Base-by-base conservation (phyloP, 2,797 vertebrate genomes). In the Aldrovandia affinis region DNA sequence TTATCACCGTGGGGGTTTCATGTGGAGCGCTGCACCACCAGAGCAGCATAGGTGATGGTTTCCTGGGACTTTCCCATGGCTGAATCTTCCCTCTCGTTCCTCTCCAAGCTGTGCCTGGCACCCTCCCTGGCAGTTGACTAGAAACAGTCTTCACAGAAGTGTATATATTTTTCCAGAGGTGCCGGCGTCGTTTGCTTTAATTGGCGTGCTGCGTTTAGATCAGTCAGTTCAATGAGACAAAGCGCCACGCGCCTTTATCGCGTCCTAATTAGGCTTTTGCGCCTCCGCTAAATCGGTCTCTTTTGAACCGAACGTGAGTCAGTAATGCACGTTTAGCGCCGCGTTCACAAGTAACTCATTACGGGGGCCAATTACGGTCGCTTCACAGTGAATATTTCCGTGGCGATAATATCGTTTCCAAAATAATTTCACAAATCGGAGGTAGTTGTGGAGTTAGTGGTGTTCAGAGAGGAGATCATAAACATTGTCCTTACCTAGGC, bases 211-310 rank as follows among this genome's bases (percentile, higher is more conserved):
- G 30, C 28, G 25, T 55, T 81, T 81, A 42, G 63, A 84, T 57
- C 12, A 70, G n/a, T 84, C 78, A 57, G 10, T 84, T 47, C 79
- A 70, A 70, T 81, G 83, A 44, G 75, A 70, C 77, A 47, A 81
- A 80, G 63, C 47, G 8, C 63, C 77, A 55, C 75, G 80, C 77
- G n/a, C 80, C 55, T 84, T 86, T 61, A 75, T 30, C 30, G 79
- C 30, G 63, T 73, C 63, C 77, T 84, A 57, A 80, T 86, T 86
- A 84, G 75, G 39, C 73, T 57, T 50, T 25, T 78, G 42, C 83
- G 61, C 65, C 80, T 83, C 59, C 0, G 52, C 63, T 57, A 61
- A 30, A 77, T 86, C 59, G n/a, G 39, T 63, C 61, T 61, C 50
- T 65, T 84, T 65, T 68, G 75, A 78, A 54, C 83, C 36, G 75